Evolutionary conservation across 2,888 invertebrate species (phyloP), one percentile per base, ranked within the genome.

Genomic region (Atethmia centrago): DNA sequence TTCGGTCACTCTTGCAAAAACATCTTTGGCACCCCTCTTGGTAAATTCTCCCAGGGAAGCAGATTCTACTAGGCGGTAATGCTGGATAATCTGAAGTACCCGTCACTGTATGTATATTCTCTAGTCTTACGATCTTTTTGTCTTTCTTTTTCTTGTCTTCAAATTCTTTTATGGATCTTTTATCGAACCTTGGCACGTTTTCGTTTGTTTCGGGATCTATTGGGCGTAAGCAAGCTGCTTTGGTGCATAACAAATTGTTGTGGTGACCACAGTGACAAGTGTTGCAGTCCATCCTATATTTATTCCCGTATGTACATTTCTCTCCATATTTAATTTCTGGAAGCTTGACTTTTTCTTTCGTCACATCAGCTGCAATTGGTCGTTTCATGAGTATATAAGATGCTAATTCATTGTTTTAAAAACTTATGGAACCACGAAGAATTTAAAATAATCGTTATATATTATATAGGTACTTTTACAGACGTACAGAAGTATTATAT

Each of bases 241-340:
- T 93, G 0, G 95, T 94, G 83, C 97, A 97, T 16, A 93, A 45
- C 0, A 95, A 82, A 0, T 77, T 63, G 4, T 90, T 87, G 1
- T 87, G 73, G 0, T 63, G 53, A 0, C 86, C 89, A 65, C 96
- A 96, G 2, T 86, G 85, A 40, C 96, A 96, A 0, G 89, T 91
- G 65, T 96, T 96, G 79, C 96, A 96, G 0, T 89, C 90, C 79
- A 91, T 85, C 72, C 80, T 90, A 77, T 96, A 96, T 5, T 80
- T 36, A 53, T 88, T 84, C 0, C 93, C 93, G 0, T 88, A 85
- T 0, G 80, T 66, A 72, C 96, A 95, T 3, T 74, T 71, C 2
- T 93, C 84, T 0, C 93, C 94, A 12, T 90, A 80, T 8, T 74
- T 83, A 25, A 94, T 93, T 70, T 88, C 87, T 0, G 93, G 92